Percentiles rank a stretch among this genome's conserved stretches.
These are phyloP conservation scores for Hydrolagus colliei DNA, from an alignment of 2,797 vertebrate species.

Conservation along the genomic window DNA sequence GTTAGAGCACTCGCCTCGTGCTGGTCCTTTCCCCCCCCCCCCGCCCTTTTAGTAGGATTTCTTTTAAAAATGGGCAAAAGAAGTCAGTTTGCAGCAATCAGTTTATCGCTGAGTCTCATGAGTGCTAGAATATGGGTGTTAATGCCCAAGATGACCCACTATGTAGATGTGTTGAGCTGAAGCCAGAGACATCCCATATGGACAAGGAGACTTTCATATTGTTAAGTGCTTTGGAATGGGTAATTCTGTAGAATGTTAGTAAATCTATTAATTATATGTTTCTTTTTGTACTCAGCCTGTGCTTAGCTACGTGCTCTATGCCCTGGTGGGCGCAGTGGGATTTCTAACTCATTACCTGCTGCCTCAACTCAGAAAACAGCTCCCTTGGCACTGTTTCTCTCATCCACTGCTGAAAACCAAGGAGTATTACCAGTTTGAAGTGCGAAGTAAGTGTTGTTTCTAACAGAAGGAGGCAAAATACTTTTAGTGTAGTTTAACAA, in stretches of 20 bases:
- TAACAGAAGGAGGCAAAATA: background rate
- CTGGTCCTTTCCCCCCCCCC: too few species aligned
- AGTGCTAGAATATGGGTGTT: too few species aligned
- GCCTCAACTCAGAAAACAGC: conserved; percentile 91
- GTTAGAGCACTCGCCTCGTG: too few species aligned
- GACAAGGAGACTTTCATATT: too few species aligned
- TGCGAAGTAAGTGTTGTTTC: conserved; percentile 71
- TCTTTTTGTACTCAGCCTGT: conserved; percentile 65
- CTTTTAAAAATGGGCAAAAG: too few species aligned
- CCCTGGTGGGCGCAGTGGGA: conserved; percentile 78
- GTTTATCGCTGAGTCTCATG: too few species aligned
- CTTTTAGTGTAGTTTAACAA: background rate
- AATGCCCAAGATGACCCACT: too few species aligned
- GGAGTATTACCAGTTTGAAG: conserved; percentile 96
- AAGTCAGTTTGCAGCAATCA: too few species aligned
- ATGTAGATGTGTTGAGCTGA: too few species aligned
- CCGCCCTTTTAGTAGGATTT: too few species aligned
- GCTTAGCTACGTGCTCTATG: conserved; percentile 87
- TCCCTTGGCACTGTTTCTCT: conserved; percentile 96
- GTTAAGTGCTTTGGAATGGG: background rate
- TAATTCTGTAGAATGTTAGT: background rate
- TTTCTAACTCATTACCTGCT: conserved; percentile 89
- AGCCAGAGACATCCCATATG: too few species aligned
- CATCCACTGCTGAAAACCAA: conserved; percentile 90
- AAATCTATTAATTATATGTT: conserved; percentile 21